Percentiles rank a stretch among this genome's conserved stretches.
Conservation (phyloP, 2,888 invertebrate species). For the Didymodactylos carnosus region DNA sequence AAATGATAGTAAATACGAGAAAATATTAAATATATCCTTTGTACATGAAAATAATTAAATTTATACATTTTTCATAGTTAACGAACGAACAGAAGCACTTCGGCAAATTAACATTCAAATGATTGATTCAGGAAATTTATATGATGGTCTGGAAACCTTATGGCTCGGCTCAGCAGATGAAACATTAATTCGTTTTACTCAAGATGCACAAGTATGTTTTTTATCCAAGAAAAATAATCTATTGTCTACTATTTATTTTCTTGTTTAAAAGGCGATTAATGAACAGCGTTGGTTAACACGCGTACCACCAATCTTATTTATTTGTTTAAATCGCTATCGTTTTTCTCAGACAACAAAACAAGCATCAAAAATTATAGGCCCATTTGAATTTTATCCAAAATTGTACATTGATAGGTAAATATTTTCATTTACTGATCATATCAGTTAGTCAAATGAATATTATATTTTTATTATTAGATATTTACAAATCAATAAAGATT, state of each 20-base stretch:
- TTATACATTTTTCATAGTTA: neutral
- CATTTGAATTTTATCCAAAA: conserved; percentile 35
- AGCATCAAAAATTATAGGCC: conserved; percentile 38
- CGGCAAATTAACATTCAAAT: conserved; percentile 13
- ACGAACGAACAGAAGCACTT: neutral
- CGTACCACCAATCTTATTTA: conserved; percentile 35
- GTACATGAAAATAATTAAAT: neutral
- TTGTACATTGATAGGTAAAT: conserved; percentile 36
- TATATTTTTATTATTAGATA: conserved; percentile 32
- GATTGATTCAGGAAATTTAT: conserved; percentile 7
- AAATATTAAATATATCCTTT: too few species aligned
- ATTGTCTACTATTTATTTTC: neutral
- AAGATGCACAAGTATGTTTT: conserved; percentile 15
- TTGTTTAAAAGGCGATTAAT: neutral
- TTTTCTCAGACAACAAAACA: conserved; percentile 25
- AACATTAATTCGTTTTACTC: neutral
- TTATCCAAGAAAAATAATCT: too few species aligned
- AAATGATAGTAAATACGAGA: too few species aligned
- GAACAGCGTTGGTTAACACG: conserved; percentile 32
- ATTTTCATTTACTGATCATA: neutral
- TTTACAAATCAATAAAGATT: conserved; percentile 32
- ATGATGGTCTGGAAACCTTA: conserved; percentile 8
- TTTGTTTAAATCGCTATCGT: conserved; percentile 36
- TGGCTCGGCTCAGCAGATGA: conserved; percentile 6
- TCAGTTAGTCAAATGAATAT: too few species aligned